Evolutionary conservation across 2,888 invertebrate genomes (phyloP).

Genomic region (Psococerastis gibbosa): DNA sequence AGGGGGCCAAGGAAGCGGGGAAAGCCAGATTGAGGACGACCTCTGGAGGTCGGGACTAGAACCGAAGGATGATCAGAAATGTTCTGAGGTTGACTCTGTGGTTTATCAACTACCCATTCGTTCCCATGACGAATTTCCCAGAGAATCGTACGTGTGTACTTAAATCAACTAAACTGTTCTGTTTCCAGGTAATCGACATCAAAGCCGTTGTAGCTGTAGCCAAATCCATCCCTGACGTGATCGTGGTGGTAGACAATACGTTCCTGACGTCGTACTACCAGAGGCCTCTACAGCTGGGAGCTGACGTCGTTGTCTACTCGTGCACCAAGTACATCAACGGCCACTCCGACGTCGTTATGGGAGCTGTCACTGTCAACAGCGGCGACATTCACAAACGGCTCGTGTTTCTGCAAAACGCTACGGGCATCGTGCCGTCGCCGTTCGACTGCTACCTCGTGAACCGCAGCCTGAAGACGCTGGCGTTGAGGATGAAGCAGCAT

Average conservation of each 20-base stretch:
- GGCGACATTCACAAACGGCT: conserved; percentile 50
- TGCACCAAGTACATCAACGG: conserved; percentile 97
- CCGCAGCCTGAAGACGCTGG: conserved; percentile 82
- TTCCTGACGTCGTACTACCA: conserved; percentile 78
- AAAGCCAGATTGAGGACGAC: too few species aligned
- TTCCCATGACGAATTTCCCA: too few species aligned
- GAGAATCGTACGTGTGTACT: too few species aligned
- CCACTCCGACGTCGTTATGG: conserved; percentile 95
- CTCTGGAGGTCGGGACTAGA: too few species aligned
- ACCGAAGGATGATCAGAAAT: too few species aligned
- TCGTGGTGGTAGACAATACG: conserved; percentile 82
- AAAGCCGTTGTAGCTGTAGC: conserved; percentile 43
- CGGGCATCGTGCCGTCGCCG: conserved; percentile 88
- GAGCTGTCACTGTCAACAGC: conserved; percentile 57
- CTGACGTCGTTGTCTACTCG: conserved; percentile 81
- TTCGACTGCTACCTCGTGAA: conserved; percentile 91
- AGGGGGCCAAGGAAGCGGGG: too few species aligned
- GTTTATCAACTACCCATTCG: too few species aligned
- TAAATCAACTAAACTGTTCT: too few species aligned
- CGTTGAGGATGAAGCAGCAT: conserved; percentile 79
- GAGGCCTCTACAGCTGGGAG: conserved; percentile 76
- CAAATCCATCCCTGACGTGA: conserved; percentile 32
- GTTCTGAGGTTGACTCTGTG: too few species aligned
- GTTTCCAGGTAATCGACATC: conserved; percentile 57
- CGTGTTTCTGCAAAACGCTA: conserved; percentile 74